Base-by-base conservation (phyloP, 2,797 vertebrate genomes). In the Siniperca scherzeri region DNA sequence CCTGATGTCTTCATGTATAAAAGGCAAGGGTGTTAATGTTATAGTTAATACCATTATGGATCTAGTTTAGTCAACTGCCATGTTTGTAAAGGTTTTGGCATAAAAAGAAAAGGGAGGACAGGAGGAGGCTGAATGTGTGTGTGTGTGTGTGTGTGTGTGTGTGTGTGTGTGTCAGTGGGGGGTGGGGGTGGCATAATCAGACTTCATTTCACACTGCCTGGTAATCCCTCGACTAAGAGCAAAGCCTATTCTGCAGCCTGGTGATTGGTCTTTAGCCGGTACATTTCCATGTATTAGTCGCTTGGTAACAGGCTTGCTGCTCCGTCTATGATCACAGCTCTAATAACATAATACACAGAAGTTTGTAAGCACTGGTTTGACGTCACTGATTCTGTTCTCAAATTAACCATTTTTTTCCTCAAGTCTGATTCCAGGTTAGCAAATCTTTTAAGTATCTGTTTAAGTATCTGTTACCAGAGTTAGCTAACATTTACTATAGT, bases 191-290 rank as follows among this genome's bases (percentile, higher is more conserved):
- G 81, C 40, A 84, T 92, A 93, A 93, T 93, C 90, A 91, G 87
- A 93, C 89, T 88, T 92, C 85, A 92, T 91, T 94, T 94, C 92
- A 92, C 92, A 91, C 92, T 87, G 82, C 70, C 80, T 92, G 85
- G 30, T 95, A 93, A 94, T 92, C 92, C 88, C 70, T 87, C 44
- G 10, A 85, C 87, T 74, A 73, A 85, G 78, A 90, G 86, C 68
- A 89, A 87, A 94, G 88, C 87, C 87, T 83, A 83, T 91, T 91
- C 86, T 88, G 88, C 78, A 78, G 83, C 72, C 81, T 52, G 68
- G 65, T 90, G 90, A 91, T 92, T 92, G 91, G 88, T 93, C 81
- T 91, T 91, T 87, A 89, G 85, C 76, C 27, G 57, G 30, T 70
- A 78, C 82, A 78, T 83, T 82, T 91, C 76, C 78, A 75, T 81